Evolutionary conservation across 2,113 vertebrate species (phyloP).

Genomic region (Ctenomys sociabilis): DNA sequence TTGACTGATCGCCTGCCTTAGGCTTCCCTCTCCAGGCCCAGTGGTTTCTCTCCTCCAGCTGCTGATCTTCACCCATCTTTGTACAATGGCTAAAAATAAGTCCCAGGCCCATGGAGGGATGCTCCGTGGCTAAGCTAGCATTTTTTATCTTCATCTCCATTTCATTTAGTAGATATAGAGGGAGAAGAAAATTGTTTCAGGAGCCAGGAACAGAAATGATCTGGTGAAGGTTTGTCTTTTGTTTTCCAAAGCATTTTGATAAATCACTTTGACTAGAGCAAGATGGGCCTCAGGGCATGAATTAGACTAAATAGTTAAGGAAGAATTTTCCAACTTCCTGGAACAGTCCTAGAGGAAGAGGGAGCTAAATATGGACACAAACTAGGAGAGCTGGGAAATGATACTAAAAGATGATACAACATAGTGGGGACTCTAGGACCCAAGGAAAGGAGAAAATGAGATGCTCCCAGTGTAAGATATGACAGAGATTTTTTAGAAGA

Average conservation of each 20-base stretch:
- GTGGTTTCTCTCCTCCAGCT: neutral
- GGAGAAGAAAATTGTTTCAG: neutral
- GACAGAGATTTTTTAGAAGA: neutral
- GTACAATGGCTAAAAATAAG: neutral
- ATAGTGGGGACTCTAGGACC: neutral
- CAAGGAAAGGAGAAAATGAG: slow-evolving; percentile 4
- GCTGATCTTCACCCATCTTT: neutral
- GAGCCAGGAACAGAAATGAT: neutral
- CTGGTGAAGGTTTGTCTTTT: neutral
- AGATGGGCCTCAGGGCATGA: neutral
- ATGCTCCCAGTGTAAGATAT: neutral
- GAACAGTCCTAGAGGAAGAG: neutral
- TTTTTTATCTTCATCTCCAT: neutral
- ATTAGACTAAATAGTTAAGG: neutral
- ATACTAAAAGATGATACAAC: neutral
- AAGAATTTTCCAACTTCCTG: neutral
- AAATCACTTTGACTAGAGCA: neutral
- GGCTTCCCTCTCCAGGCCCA: neutral
- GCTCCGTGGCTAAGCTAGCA: neutral
- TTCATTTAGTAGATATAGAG: neutral
- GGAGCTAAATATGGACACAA: neutral
- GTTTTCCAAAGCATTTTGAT: slow-evolving; percentile 32
- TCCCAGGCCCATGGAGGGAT: neutral
- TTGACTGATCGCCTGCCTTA: neutral
- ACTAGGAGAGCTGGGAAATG: neutral